A percentile compares a stretch with the other conserved stretches of the same genome.
Conservation (phyloP, 2,113 vertebrate species). For the Panthera leo region DNA sequence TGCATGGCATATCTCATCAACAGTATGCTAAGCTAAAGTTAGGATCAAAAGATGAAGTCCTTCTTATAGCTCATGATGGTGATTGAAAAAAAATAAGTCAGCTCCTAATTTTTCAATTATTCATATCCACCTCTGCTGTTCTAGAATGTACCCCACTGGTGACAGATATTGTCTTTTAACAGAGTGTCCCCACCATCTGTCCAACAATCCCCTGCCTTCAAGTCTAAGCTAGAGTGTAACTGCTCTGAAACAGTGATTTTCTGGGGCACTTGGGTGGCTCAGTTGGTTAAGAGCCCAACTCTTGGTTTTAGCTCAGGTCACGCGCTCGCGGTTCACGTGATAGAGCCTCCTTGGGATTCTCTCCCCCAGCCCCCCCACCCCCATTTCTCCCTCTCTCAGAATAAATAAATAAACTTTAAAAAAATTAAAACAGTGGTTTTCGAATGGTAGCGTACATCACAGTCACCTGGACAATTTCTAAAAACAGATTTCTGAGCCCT, state of each 20-base stretch:
- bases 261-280: no score
- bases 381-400: no score
- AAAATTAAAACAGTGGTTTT: neutral
- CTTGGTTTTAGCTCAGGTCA: no score
- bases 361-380: no score
- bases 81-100: neutral
- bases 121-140: neutral
- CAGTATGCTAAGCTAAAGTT: neutral
- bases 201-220: neutral
- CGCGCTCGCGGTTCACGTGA: rapidly evolving
- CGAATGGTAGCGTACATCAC: neutral
- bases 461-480: neutral
- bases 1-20: neutral
- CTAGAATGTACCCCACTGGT: neutral
- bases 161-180: neutral
- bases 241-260: neutral
- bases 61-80: neutral
- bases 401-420: no score
- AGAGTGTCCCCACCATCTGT: neutral
- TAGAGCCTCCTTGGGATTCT: no score
- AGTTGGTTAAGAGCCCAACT: no score
- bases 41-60: neutral
- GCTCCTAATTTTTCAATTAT: neutral
- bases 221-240: neutral
- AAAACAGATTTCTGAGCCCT: neutral